Conservation (phyloP, 2,797 vertebrate species). For the Xerus rutilus region DNA sequence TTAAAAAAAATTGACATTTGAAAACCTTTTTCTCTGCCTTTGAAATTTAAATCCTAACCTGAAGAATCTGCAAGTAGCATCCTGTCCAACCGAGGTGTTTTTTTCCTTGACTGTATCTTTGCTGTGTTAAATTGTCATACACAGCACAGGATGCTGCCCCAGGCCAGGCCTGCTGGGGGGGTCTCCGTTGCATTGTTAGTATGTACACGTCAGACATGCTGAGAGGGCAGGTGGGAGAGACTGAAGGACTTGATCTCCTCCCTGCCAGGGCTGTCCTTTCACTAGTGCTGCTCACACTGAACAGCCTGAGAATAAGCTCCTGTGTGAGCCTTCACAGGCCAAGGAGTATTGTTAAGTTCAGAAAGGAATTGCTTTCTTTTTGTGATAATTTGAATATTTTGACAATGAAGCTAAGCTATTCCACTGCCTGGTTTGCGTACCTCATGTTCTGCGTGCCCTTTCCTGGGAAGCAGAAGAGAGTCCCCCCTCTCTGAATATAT, state of each 20-base stretch:
- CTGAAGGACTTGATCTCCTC: slow-evolving; percentile 37
- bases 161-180: background rate
- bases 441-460: background rate
- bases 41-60: slow-evolving; percentile 50
- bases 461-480: slow-evolving; percentile 28
- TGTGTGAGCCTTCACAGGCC: slow-evolving; percentile 66
- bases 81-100: slow-evolving; percentile 9
- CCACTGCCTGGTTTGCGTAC: slow-evolving; percentile 57
- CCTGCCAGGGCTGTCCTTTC: slow-evolving; percentile 55
- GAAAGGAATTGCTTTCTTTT: slow-evolving; percentile 74
- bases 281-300: slow-evolving; percentile 45
- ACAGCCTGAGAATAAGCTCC: slow-evolving; percentile 77
- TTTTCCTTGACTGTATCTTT: background rate
- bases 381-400: slow-evolving; percentile 81
- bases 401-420: slow-evolving; percentile 78
- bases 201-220: background rate
- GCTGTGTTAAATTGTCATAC: background rate
- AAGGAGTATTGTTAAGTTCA: slow-evolving; percentile 73
- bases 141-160: background rate
- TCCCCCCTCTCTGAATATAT: slow-evolving; percentile 26
- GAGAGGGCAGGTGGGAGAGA: slow-evolving; percentile 73
- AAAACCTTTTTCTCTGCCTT: slow-evolving; percentile 45
- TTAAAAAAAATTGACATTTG: background rate
- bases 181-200: slow-evolving; percentile 42
- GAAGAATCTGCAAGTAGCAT: background rate